Evolutionary conservation across 1,140 invertebrate genomes (phyloP), one percentile per base, ranked within the genome.

Genomic region (Mactra quadrangularis): DNA sequence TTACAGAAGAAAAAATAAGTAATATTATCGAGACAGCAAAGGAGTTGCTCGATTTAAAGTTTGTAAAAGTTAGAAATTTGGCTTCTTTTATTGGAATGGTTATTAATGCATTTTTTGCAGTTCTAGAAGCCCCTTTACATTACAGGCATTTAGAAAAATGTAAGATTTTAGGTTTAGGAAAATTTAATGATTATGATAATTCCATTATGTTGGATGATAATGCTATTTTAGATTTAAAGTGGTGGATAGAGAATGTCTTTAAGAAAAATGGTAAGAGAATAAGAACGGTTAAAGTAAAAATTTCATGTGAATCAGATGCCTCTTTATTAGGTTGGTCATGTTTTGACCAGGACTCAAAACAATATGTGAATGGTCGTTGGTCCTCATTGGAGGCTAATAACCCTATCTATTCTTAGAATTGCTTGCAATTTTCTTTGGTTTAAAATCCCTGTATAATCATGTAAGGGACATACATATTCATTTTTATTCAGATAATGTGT

Each of bases 251-350:
- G 4, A 77, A 77, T 66, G 35, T 77, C 3, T 17, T 27, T 9
- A 3, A 11, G 4, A 70, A 70, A 27, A 41, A 70, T 71, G 66
- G 66, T 19, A 71, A 71, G 25, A 9, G 7, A 31, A 71, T 71
- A 17, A 50, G 66, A 31, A 38, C 66, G 22, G n/a, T n/a, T 3
- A 25, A 38, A 22, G 53, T 47, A 13, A 25, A 35, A 11, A 50
- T 62, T 11, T 13, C 38, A 41, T 53, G 81, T 74, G 33, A 57
- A 19, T 64, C 64, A 31, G 72, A 85, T 78, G 72, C 78, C 6
- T 85, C 84, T 0, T 27, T 35, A 11, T 0, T 22, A n/a, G 78
- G 78, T 22, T 85, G 45, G 50, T 70, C 60, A 31, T 41, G 68
- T 31, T 45, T 64, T 55, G 47, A 31, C 11, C 55, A 11, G 50